Base-by-base conservation (phyloP, 2,888 invertebrate genomes). In the Cephus spinipes region DNA sequence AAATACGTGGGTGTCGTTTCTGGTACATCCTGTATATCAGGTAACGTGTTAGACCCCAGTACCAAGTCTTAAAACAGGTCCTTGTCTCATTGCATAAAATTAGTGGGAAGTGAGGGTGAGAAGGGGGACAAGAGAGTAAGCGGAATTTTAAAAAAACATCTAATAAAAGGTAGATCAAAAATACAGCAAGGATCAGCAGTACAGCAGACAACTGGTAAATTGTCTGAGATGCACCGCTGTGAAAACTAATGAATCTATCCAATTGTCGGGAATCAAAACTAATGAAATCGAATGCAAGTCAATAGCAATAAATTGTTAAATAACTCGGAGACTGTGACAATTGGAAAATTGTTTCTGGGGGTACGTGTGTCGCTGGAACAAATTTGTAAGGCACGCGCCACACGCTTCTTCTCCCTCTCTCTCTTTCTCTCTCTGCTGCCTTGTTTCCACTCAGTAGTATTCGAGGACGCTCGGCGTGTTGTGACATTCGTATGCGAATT, bases 321-420 rank as follows among this genome's bases (percentile, higher is more conserved):
- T 55, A 55, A 55, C 40, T 40, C 55, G 23, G 55, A 55, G 9
- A 15, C 23, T 55, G 55, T 23, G 73, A 30, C 80, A 77, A 77
- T 74, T 35, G 74, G 74, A 76, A 80, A 79, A 80, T 80, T 73
- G 79, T 74, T 32, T 34, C 74, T 80, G 77, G 79, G 79, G 74
- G 36, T 74, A 76, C 23, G 55, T 35, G 69, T 79, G 71, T 68
- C 40, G 73, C 55, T 68, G 71, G 74, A 69, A 71, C 76, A 71
- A 77, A 80, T 74, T 77, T 68, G 69, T 73, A 36, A 75, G 33
- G 32, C 68, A 31, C 77, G 73, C 68, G 69, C 12, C 71, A 23
- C 55, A 55, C 55, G 55, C 23, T 55, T 55, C 55, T 23, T 55
- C 23, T 55, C 55, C 23, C 23, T 23, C 55, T 55, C 55, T 55